These are phyloP conservation scores for Oceanodroma leucorhoa DNA, from an alignment of 2,797 vertebrate genomes.

Conservation along the genomic window DNA sequence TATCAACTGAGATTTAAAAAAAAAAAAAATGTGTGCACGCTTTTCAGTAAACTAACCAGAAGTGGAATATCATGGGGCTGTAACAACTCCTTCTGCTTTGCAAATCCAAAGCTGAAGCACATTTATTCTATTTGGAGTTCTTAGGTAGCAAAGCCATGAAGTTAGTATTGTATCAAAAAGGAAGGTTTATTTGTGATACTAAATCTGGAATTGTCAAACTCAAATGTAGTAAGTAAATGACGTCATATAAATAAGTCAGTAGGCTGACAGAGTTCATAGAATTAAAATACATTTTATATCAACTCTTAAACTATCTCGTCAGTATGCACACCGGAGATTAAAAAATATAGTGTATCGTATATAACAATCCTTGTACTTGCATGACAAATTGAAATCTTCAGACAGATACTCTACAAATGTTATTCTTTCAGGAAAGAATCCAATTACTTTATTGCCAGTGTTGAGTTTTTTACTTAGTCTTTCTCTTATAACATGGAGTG, in stretches of 20 bases:
- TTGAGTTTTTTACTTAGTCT: neutral
- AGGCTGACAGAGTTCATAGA: conserved; percentile 3
- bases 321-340: neutral
- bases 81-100: neutral
- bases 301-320: neutral
- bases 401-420: neutral
- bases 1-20: neutral
- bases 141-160: neutral
- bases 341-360: neutral
- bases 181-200: neutral
- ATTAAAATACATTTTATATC: conserved; percentile 18
- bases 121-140: neutral
- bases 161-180: neutral
- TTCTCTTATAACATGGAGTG: neutral
- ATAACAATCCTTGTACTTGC: neutral
- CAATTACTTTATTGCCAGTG: neutral
- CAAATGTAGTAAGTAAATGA: neutral
- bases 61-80: neutral
- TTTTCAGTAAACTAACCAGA: neutral
- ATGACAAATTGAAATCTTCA: neutral
- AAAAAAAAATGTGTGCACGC: rapidly evolving
- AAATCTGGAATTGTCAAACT: conserved; percentile 9
- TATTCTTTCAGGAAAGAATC: neutral
- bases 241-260: conserved; percentile 39
- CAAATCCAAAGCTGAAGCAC: neutral